These are phyloP conservation scores for Oryzias woworae DNA, from an alignment of 2,113 vertebrate species.

Conservation along the genomic window DNA sequence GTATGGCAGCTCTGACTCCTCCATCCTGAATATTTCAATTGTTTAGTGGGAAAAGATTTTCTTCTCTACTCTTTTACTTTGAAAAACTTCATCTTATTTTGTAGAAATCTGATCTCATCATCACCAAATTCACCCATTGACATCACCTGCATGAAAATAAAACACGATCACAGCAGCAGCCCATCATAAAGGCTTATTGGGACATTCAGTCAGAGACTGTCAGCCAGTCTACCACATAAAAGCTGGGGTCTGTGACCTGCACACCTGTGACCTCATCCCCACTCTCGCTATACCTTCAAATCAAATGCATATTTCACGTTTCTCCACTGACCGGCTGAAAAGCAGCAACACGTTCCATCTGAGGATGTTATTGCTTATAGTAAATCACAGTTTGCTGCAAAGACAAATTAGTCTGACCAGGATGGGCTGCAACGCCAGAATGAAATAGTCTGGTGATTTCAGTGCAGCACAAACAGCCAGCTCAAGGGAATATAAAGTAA, in stretches of 20 bases:
- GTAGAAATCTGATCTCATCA: not conserved
- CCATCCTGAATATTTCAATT: too few relatives aligned
- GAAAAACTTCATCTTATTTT: too few relatives aligned
- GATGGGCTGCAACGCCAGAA: conserved; percentile 17
- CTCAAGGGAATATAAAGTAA: conserved; percentile 22
- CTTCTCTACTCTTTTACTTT: too few relatives aligned
- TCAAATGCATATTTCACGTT: conserved; percentile 72
- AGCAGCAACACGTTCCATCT: conserved; percentile 30
- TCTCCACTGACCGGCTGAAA: conserved; percentile 47
- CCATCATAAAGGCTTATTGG: conserved; percentile 62
- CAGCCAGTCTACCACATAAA: conserved; percentile 51
- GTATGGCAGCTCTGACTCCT: too few relatives aligned
- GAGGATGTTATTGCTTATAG: conserved; percentile 61
- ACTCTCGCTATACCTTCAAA: conserved; percentile 39
- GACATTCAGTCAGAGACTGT: conserved; percentile 66
- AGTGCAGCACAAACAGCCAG: conserved; percentile 9
- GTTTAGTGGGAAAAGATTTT: too few relatives aligned
- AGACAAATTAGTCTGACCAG: conserved; percentile 39
- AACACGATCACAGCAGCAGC: conserved; percentile 7
- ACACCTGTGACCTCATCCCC: conserved; percentile 43
- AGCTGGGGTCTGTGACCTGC: conserved; percentile 51
- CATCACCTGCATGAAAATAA: not conserved
- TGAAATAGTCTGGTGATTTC: conserved; percentile 45
- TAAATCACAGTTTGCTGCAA: conserved; percentile 66
- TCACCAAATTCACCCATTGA: not conserved